These are phyloP conservation scores for Orthonychiurus folsomi DNA, from an alignment of 2,888 invertebrate species.

Conservation along the genomic window DNA sequence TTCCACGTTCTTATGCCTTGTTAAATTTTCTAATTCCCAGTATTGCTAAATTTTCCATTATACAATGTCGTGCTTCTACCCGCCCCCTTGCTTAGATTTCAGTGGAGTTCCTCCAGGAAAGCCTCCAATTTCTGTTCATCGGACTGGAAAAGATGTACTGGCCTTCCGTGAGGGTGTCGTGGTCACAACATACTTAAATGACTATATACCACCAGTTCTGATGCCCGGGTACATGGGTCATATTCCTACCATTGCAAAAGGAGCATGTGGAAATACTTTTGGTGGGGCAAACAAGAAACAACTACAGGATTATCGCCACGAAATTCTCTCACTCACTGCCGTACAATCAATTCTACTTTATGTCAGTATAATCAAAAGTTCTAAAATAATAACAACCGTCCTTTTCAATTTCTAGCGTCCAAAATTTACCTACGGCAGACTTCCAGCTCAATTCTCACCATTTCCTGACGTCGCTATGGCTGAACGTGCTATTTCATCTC, in stretches of 20 bases:
- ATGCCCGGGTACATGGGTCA: constrained; percentile 32
- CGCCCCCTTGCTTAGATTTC: constrained; percentile 21
- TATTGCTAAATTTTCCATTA: too few species aligned
- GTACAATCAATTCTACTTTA: constrained; percentile 2
- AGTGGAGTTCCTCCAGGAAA: constrained; percentile 22
- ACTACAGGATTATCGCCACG: constrained; percentile 32
- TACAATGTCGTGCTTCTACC: background rate
- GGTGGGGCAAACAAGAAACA: constrained; percentile 30
- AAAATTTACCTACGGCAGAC: constrained; percentile 34
- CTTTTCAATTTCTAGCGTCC: constrained; percentile 24
- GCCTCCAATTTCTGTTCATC: constrained; percentile 22
- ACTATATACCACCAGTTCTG: constrained; percentile 34
- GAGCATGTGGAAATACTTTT: constrained; percentile 27
- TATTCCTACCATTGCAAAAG: constrained; percentile 12
- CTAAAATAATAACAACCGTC: background rate
- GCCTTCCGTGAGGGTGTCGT: constrained; percentile 31
- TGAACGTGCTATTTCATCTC: constrained; percentile 20
- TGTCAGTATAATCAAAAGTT: background rate
- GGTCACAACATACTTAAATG: constrained; percentile 30
- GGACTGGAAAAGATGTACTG: constrained; percentile 35
- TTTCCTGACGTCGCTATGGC: constrained; percentile 36
- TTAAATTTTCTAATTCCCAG: too few species aligned
- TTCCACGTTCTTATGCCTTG: too few species aligned
- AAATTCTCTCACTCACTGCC: constrained; percentile 21
- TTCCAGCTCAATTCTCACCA: constrained; percentile 33